phyloP scores from a whole-genome alignment of 2,888 invertebrate species.

The Byasa hedistus region DNA sequence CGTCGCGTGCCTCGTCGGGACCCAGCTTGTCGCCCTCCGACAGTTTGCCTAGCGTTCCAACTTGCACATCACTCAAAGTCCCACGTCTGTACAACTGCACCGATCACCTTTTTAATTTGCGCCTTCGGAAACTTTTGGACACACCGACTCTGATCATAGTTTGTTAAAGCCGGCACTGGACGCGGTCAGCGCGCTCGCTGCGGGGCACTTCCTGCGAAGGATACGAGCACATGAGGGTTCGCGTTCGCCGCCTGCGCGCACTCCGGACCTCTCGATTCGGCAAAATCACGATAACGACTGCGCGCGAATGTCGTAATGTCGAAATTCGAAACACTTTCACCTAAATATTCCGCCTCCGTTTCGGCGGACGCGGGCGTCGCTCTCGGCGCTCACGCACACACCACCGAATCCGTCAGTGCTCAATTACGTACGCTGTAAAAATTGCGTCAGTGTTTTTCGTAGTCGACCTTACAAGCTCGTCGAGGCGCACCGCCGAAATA shows the following conservation, averaged over 20 bases:
- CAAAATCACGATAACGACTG: slow-evolving; percentile 81
- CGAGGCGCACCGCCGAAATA: slow-evolving; percentile 69
- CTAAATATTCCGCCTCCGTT: slow-evolving; percentile 80
- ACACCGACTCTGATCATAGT: slow-evolving; percentile 74
- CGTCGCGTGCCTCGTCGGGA: slow-evolving; percentile 67
- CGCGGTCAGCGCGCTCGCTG: slow-evolving; percentile 61
- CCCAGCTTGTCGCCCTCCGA: slow-evolving; percentile 70
- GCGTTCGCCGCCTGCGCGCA: slow-evolving; percentile 55
- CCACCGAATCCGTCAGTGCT: slow-evolving; percentile 64
- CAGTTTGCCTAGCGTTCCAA: slow-evolving; percentile 65
- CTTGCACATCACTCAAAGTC: slow-evolving; percentile 69
- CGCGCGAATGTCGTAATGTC: slow-evolving; percentile 80
- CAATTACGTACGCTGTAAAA: slow-evolving; percentile 79
- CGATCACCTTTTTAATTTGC: slow-evolving; percentile 74
- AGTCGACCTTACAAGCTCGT: slow-evolving; percentile 66
- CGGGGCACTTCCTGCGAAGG: slow-evolving; percentile 63
- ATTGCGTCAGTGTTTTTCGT: slow-evolving; percentile 80
- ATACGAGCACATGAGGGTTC: slow-evolving; percentile 52
- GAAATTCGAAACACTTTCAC: slow-evolving; percentile 81
- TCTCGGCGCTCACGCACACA: slow-evolving; percentile 78
- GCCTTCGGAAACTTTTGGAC: slow-evolving; percentile 62
- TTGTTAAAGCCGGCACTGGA: slow-evolving; percentile 59
- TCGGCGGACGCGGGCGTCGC: slow-evolving; percentile 79
- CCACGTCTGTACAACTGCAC: slow-evolving; percentile 59
- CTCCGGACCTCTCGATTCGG: slow-evolving; percentile 77